Conservation (phyloP, 2,888 invertebrate genomes). For the Morpho achilles region DNA sequence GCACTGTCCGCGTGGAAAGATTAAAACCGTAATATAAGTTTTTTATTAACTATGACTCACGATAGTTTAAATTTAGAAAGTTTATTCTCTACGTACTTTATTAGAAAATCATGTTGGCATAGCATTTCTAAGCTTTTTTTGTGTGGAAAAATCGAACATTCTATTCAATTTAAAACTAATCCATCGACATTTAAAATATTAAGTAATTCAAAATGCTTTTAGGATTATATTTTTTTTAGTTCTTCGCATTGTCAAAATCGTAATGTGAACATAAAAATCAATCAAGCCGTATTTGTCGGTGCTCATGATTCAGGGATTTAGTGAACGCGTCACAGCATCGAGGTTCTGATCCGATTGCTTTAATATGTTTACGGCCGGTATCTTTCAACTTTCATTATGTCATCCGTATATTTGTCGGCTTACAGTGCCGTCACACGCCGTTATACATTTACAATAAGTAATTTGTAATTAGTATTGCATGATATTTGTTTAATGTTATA, state of each 20-base stretch:
- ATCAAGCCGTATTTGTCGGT: constrained; percentile 21
- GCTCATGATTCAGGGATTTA: constrained; percentile 29
- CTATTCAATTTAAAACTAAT: too few species aligned
- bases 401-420: constrained; percentile 22
- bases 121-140: too few species aligned
- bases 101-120: too few species aligned
- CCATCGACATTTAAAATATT: too few species aligned
- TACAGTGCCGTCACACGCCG: constrained; percentile 11
- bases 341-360: constrained; percentile 51
- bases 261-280: constrained; percentile 22
- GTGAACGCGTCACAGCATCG: constrained; percentile 27
- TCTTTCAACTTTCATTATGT: constrained; percentile 53
- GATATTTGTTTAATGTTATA: too few species aligned
- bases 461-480: too few species aligned
- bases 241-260: constrained; percentile 3
- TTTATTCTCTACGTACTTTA: too few species aligned
- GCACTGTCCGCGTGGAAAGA: too few species aligned
- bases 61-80: too few species aligned
- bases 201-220: not conserved
- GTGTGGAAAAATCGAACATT: too few species aligned
- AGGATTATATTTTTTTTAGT: not conserved
- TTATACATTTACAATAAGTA: not conserved
- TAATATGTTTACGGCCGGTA: constrained; percentile 64
- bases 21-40: too few species aligned
- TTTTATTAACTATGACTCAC: too few species aligned